Conservation (phyloP, 2,888 invertebrate species). For the Fragum fragum region DNA sequence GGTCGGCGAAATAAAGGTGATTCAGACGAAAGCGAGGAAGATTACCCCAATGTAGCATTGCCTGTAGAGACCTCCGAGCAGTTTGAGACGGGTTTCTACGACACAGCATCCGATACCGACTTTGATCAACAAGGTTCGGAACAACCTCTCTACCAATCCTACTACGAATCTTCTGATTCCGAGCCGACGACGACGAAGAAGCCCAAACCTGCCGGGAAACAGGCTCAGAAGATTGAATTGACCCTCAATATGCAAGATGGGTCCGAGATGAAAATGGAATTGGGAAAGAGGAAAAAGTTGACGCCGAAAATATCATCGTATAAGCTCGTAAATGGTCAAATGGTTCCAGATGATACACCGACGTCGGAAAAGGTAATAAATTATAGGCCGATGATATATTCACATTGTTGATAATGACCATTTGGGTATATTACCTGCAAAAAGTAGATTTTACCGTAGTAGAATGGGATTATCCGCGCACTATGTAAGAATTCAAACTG, state of each 20-base stretch:
- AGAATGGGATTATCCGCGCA: too few species aligned
- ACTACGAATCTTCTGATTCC: neutral
- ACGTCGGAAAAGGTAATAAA: neutral
- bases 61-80: neutral
- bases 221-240: slow-evolving; percentile 7
- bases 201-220: slow-evolving; percentile 10
- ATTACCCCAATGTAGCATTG: too few species aligned
- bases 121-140: neutral
- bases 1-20: neutral
- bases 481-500: too few species aligned
- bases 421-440: too few species aligned
- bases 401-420: too few species aligned
- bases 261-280: neutral
- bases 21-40: neutral
- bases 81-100: neutral
- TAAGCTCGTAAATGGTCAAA: neutral
- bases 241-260: neutral
- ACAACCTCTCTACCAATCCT: too few species aligned
- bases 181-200: neutral
- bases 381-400: too few species aligned
- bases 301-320: neutral
- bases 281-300: slow-evolving; percentile 13
- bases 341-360: neutral
- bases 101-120: neutral
- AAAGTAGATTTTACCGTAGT: too few species aligned